Percentiles rank a stretch among this genome's conserved stretches.
Conservation (phyloP, 2,888 invertebrate species). For the Ophion obscuratus region DNA sequence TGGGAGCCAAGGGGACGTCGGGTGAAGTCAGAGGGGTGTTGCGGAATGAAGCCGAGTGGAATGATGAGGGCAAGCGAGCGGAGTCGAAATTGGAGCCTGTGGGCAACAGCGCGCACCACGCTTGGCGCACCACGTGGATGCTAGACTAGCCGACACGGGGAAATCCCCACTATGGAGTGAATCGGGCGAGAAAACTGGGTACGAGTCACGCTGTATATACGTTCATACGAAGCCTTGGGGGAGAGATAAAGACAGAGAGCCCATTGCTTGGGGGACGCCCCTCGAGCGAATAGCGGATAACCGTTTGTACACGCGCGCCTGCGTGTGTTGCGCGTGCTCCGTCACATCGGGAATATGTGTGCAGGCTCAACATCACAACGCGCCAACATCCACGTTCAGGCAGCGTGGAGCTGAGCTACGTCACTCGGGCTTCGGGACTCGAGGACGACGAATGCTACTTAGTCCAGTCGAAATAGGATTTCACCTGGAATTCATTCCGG, state of each 20-base stretch:
- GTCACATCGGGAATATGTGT: slow-evolving; percentile 28
- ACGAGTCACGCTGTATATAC: slow-evolving; percentile 62
- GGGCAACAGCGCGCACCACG: slow-evolving; percentile 72
- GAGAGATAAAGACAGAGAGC: slow-evolving; percentile 21
- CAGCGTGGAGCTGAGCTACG: slow-evolving; percentile 44
- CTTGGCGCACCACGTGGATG: slow-evolving; percentile 74
- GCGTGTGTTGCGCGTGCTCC: slow-evolving; percentile 12
- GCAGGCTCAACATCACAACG: slow-evolving; percentile 53
- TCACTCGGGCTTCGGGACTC: slow-evolving; percentile 63
- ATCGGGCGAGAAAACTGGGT: slow-evolving; percentile 70
- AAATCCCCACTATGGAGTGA: slow-evolving; percentile 67
- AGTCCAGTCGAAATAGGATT: too few species aligned
- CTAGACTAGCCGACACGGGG: slow-evolving; percentile 70
- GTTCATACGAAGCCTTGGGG: slow-evolving; percentile 54
- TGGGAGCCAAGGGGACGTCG: neutral
- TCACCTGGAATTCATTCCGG: too few species aligned
- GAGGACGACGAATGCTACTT: slow-evolving; percentile 55
- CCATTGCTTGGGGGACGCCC: slow-evolving; percentile 63
- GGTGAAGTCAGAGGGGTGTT: neutral
- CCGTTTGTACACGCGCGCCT: slow-evolving; percentile 12
- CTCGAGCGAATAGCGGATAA: slow-evolving; percentile 67
- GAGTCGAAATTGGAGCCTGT: slow-evolving; percentile 24
- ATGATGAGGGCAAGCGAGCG: neutral
- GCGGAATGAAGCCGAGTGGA: neutral
- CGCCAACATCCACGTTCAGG: slow-evolving; percentile 35